Evolutionary conservation across 2,888 invertebrate genomes (phyloP), one percentile per base, ranked within the genome.

Genomic region (Rotaria magnacalcarata): DNA sequence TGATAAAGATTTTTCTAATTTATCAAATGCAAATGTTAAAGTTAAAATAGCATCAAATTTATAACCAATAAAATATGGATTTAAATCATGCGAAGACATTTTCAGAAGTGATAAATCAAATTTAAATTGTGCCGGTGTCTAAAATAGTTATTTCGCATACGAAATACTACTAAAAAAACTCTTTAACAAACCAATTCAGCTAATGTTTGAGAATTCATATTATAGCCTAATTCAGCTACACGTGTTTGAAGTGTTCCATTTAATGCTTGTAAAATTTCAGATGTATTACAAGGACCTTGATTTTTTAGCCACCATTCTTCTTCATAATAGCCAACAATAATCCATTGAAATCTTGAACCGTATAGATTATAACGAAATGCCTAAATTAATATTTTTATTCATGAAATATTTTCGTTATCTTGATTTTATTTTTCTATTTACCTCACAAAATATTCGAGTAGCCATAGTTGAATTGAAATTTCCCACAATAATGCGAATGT

Each of bases 21-120:
- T 94, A 90, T 97, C 95, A 87, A 99, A 95, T 0, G 97, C 97
- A 87, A 96, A 91, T 0, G 98, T 98, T 88, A 98, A 95, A 0
- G 97, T 96, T 97, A 98, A 99, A 88, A 99, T 95, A 7, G 96
- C 98, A 91, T 99, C 98, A 91, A 98, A 99, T 19, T 97, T 96
- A 91, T 98, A 99, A 5, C 97, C 97, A 91, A 97, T 97, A 90
- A 96, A 97, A 85, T 75, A 85, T 67, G 67, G 19, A 67, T 67
- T 14, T 16, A 19, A 14, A 19, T 67, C 7, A 47, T 80, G 24
- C 1, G n/a, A 47, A 11, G 21, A 10, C 7, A 24, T 24, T n/a
- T 47, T 47, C 6, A 80, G 47, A 67, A 34, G 16, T n/a, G 80
- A n/a, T n/a, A 80, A 24, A 80, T 80, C 80, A 80, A 80, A 80